Evolutionary conservation across 2,797 vertebrate species (phyloP).

Genomic region (Emydoidea blandingii): DNA sequence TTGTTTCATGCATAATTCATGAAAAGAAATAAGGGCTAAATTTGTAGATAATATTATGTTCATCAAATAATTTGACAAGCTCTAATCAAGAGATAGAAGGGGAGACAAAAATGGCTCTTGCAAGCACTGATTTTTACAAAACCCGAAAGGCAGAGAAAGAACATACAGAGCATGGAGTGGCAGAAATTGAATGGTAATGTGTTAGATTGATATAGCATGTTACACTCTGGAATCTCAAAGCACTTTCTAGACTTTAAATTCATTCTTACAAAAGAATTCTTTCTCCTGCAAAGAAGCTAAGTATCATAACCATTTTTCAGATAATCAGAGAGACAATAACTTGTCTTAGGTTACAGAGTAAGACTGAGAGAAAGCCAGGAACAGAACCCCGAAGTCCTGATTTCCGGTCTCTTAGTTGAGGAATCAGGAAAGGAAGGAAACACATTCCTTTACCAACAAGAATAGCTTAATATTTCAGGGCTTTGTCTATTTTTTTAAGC

Average conservation of each 20-base stretch:
- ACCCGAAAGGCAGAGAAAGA: neutral
- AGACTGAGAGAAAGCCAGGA: neutral
- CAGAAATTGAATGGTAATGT: neutral
- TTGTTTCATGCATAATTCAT: neutral
- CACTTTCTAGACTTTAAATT: neutral
- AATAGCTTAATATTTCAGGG: neutral
- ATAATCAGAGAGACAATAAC: neutral
- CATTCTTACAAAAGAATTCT: neutral
- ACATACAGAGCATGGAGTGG: neutral
- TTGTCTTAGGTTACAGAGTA: neutral
- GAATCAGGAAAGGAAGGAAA: neutral
- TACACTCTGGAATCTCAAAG: neutral
- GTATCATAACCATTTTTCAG: neutral
- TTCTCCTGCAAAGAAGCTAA: neutral
- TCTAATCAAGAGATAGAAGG: neutral
- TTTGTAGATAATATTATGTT: neutral
- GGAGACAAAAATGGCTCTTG: neutral
- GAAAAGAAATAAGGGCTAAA: rapidly evolving
- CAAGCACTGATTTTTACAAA: rapidly evolving
- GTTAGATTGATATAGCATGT: neutral
- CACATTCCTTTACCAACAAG: neutral
- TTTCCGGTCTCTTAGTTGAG: neutral
- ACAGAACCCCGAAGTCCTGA: neutral
- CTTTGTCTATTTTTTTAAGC: neutral
- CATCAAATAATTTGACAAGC: neutral